These are phyloP conservation scores for Elachura formosa DNA, from an alignment of 2,113 vertebrate species.

Conservation along the genomic window DNA sequence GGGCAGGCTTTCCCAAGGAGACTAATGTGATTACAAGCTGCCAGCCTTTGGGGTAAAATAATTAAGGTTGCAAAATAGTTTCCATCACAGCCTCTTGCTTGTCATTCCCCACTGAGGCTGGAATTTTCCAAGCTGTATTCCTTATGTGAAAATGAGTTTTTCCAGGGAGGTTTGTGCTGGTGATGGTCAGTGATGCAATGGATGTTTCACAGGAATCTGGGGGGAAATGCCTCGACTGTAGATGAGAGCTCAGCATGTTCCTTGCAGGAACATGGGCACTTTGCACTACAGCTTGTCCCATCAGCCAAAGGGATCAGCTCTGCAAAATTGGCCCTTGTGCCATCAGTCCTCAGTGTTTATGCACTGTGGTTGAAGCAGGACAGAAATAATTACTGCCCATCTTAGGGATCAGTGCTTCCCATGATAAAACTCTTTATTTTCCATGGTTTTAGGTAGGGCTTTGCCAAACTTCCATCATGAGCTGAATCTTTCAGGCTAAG, in stretches of 20 bases:
- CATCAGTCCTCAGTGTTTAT: accelerated
- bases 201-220: background rate
- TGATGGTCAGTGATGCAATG: background rate
- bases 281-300: background rate
- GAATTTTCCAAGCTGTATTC: background rate
- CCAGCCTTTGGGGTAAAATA: background rate
- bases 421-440: background rate
- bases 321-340: background rate
- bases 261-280: background rate
- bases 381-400: background rate
- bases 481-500: background rate
- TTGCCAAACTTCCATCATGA: background rate
- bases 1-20: background rate
- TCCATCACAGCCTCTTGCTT: background rate
- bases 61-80: constrained; percentile 9
- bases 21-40: background rate
- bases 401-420: background rate
- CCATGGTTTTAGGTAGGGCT: background rate
- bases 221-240: background rate
- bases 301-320: accelerated
- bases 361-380: accelerated
- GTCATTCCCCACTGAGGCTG: background rate
- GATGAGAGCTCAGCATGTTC: background rate
- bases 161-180: background rate
- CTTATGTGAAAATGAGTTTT: background rate